Conservation (phyloP, 2,888 invertebrate genomes). For the Xestia c-nigrum region DNA sequence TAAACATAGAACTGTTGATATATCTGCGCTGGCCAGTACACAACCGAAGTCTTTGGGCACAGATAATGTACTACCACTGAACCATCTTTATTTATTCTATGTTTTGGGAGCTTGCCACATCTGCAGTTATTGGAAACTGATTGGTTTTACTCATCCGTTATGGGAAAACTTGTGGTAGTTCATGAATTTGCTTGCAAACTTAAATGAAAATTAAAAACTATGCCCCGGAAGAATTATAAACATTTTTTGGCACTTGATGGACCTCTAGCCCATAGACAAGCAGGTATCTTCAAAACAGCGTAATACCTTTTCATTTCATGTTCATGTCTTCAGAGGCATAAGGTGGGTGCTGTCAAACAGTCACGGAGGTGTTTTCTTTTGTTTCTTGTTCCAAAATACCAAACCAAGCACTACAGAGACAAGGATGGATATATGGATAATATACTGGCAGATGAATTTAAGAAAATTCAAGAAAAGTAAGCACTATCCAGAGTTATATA, state of each 20-base stretch:
- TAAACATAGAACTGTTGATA: conserved; percentile 45
- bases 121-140: conserved; percentile 13
- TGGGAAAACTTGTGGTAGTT: neutral
- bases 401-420: neutral
- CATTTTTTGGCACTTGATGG: neutral
- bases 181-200: conserved; percentile 4
- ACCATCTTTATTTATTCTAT: conserved; percentile 50
- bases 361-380: neutral
- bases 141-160: conserved; percentile 22
- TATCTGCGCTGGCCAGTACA: conserved; percentile 30
- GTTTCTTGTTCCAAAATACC: neutral
- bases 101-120: conserved; percentile 50
- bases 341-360: neutral
- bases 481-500: neutral
- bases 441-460: neutral
- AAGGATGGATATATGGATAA: neutral
- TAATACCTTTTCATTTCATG: neutral
- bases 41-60: conserved; percentile 48
- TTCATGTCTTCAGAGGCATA: neutral
- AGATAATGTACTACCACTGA: conserved; percentile 42
- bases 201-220: too few species aligned
- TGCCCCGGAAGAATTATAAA: neutral
- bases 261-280: neutral
- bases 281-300: neutral
- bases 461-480: neutral